Percentiles rank a stretch among this genome's conserved stretches.
Conservation (phyloP, 2,797 vertebrate species). For the Tiaroga cobitis region DNA sequence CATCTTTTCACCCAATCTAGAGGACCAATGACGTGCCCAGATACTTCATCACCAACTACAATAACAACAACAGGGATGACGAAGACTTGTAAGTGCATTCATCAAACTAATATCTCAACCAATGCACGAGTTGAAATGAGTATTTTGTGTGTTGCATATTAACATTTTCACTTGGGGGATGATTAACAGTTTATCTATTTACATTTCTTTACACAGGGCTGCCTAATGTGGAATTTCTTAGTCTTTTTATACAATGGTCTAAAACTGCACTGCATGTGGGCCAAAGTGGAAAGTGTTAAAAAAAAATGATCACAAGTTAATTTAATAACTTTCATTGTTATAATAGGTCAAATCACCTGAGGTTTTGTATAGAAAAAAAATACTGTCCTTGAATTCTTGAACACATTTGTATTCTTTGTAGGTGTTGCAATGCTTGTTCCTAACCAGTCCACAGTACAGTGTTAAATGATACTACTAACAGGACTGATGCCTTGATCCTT, state of each 20-base stretch:
- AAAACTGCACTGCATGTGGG: neutral
- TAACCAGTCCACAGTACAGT: neutral
- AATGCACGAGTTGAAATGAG: neutral
- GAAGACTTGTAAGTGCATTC: constrained; percentile 34
- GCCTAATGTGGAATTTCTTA: neutral
- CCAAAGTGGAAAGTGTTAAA: constrained; percentile 1
- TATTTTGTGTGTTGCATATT: neutral
- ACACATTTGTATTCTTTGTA: neutral
- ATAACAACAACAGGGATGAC: neutral
- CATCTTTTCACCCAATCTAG: constrained; percentile 12
- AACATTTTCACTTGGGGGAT: neutral
- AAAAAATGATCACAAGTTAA: neutral
- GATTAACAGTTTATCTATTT: neutral
- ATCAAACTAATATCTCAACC: neutral
- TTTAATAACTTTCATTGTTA: neutral
- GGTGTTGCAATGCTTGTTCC: neutral
- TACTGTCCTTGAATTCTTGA: neutral
- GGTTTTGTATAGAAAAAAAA: neutral
- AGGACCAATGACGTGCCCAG: constrained; percentile 27
- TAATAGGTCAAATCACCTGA: no score
- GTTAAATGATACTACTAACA: neutral
- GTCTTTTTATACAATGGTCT: neutral
- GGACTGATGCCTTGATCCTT: neutral
- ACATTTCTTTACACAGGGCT: constrained; percentile 22
- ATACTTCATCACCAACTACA: constrained; percentile 2